These are phyloP conservation scores for Drosophila demipolita DNA, from an alignment of 2,888 invertebrate genomes.

Conservation along the genomic window DNA sequence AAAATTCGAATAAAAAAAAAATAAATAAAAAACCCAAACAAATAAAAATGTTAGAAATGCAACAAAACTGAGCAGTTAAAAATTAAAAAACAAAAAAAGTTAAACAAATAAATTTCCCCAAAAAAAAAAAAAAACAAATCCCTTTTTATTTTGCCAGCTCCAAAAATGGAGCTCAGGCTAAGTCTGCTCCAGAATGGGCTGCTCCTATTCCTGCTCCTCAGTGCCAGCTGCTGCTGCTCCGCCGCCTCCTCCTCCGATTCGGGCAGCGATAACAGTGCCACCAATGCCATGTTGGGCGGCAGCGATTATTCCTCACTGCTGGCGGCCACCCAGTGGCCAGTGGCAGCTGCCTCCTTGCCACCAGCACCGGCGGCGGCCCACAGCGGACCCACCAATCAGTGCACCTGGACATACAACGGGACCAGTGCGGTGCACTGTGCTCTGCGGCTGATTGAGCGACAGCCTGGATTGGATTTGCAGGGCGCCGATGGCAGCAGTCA, in stretches of 20 bases:
- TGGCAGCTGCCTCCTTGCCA: constrained; percentile 31
- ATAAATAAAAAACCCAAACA: constrained; percentile 3
- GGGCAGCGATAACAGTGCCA: constrained; percentile 39
- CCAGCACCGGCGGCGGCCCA: constrained; percentile 53
- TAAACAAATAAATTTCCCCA: constrained; percentile 3
- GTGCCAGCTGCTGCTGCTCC: constrained; percentile 23
- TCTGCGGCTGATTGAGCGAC: constrained; percentile 89
- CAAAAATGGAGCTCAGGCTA: constrained; percentile 42
- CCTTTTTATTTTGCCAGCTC: not conserved
- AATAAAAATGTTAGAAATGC: constrained; percentile 64
- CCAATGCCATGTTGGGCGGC: constrained; percentile 69
- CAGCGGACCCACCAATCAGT: constrained; percentile 83
- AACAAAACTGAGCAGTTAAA: constrained; percentile 25
- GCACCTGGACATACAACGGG: constrained; percentile 85
- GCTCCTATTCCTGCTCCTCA: constrained; percentile 15
- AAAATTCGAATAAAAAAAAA: not conserved
- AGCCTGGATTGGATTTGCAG: constrained; percentile 86
- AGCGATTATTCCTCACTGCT: constrained; percentile 68
- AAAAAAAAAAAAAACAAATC: not conserved
- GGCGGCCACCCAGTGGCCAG: constrained; percentile 32
- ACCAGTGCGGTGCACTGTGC: constrained; percentile 88
- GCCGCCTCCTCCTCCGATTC: constrained; percentile 20
- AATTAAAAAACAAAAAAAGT: constrained; percentile 20
- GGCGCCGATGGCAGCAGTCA: constrained; percentile 90
- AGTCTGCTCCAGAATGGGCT: constrained; percentile 22